These are phyloP conservation scores for Colostygia pectinataria DNA, from an alignment of 2,888 invertebrate genomes.

Conservation along the genomic window DNA sequence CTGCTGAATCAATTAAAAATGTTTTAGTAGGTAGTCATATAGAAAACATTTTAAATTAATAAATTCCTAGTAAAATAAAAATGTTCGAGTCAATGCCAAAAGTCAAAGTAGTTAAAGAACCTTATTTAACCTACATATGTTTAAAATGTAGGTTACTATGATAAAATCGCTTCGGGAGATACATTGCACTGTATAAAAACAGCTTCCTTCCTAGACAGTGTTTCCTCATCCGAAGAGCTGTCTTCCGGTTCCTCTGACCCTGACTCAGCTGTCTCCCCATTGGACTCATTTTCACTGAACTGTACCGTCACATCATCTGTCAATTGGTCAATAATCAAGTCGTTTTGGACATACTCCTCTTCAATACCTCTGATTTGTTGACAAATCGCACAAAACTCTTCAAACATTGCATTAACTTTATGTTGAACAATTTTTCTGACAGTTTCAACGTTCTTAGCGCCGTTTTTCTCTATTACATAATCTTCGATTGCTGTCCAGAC, in stretches of 20 bases:
- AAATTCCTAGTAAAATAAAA: too few relatives aligned
- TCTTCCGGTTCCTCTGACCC: conserved; percentile 9
- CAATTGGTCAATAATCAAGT: conserved; percentile 11
- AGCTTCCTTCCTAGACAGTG: background rate
- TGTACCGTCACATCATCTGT: conserved; percentile 12
- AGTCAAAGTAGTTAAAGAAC: too few relatives aligned
- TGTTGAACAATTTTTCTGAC: conserved; percentile 5
- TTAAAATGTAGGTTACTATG: background rate
- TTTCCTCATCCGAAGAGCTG: conserved; percentile 14
- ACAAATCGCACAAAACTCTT: conserved; percentile 3
- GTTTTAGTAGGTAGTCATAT: too few relatives aligned
- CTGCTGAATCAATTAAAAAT: too few relatives aligned
- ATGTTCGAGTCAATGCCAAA: too few relatives aligned
- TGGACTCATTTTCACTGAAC: conserved; percentile 11
- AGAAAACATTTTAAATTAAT: too few relatives aligned
- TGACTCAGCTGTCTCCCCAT: background rate
- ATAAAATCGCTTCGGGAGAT: background rate
- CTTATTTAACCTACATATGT: too few relatives aligned
- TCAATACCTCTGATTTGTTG: conserved; percentile 4
- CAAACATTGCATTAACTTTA: conserved; percentile 2
- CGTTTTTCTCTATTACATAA: conserved; percentile 4
- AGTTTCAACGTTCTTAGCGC: background rate
- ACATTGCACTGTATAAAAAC: conserved; percentile 1
- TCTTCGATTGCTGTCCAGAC: conserved; percentile 12
- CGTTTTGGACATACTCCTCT: conserved; percentile 11